Percentiles rank a stretch among this genome's conserved stretches.
Conservation (phyloP, 2,797 vertebrate genomes). For the Tangara arthus region DNA sequence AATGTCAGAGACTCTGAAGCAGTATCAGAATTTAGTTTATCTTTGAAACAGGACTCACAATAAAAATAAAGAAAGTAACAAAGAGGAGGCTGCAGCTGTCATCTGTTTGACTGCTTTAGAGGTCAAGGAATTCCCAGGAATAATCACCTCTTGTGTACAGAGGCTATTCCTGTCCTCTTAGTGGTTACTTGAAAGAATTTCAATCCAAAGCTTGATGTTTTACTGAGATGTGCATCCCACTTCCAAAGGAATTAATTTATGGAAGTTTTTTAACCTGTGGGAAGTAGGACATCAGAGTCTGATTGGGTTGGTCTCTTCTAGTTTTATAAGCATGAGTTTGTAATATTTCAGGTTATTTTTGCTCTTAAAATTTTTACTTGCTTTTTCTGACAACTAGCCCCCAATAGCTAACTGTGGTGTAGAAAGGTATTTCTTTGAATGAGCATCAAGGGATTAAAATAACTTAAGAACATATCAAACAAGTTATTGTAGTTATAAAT, state of each 20-base stretch:
- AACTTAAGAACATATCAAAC: neutral
- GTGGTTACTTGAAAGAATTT: neutral
- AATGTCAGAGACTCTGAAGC: neutral
- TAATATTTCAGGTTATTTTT: neutral
- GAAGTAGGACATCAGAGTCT: neutral
- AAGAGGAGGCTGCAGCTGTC: neutral
- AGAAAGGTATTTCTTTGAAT: neutral
- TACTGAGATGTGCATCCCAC: fast-evolving
- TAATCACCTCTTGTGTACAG: neutral
- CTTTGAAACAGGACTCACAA: neutral
- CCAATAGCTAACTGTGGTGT: neutral
- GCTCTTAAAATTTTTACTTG: neutral
- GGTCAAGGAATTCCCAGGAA: neutral
- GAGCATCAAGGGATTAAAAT: neutral
- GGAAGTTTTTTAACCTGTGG: neutral
- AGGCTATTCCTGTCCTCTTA: neutral
- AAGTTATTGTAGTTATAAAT: neutral
- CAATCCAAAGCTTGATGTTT: neutral
- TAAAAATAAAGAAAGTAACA: neutral
- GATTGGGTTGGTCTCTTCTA: fast-evolving
- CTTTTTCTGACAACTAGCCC: neutral
- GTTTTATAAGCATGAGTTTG: neutral
- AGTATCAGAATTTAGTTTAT: neutral
- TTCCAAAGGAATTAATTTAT: neutral
- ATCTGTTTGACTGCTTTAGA: neutral